These are phyloP conservation scores for Micronycteris hirsuta DNA, from an alignment of 2,113 vertebrate species.

Conservation along the genomic window DNA sequence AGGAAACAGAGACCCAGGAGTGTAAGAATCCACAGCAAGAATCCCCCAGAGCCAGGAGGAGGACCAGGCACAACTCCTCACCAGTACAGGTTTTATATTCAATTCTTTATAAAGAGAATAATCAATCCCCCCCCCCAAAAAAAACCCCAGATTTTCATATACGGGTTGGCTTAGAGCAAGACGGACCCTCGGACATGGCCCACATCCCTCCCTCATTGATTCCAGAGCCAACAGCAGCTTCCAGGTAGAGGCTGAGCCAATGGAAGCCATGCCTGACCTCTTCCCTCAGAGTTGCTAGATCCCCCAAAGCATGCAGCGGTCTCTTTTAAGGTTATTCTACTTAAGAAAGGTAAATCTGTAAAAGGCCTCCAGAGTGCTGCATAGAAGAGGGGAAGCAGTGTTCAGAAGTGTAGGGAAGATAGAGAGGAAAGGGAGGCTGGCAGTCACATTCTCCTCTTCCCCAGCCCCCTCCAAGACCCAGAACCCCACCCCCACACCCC, in stretches of 20 bases:
- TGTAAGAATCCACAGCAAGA: fast-evolving
- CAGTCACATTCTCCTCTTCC: not conserved
- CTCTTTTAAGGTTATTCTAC: not conserved
- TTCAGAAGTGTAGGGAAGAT: not conserved
- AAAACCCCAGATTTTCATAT: not conserved
- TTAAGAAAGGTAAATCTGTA: not conserved
- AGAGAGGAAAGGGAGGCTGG: not conserved
- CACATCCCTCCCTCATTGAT: not conserved
- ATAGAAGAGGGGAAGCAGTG: not conserved
- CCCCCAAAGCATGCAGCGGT: not conserved
- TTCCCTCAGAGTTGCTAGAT: not conserved
- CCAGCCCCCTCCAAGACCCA: not conserved
- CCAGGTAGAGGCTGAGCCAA: not conserved
- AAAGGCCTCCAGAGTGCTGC: not conserved
- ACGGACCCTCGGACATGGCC: not conserved
- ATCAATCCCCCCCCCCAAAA: not conserved
- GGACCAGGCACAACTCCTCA: not conserved
- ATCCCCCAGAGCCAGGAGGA: too few relatives aligned
- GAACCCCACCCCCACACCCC: not conserved
- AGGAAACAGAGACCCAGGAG: not conserved
- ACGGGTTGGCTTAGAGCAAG: not conserved
- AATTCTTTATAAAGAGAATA: not conserved
- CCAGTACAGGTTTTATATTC: not conserved
- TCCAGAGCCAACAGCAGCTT: not conserved
- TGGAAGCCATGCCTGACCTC: not conserved